Conservation (phyloP, 2,888 invertebrate genomes). For the Macrostomum cliftonense region DNA sequence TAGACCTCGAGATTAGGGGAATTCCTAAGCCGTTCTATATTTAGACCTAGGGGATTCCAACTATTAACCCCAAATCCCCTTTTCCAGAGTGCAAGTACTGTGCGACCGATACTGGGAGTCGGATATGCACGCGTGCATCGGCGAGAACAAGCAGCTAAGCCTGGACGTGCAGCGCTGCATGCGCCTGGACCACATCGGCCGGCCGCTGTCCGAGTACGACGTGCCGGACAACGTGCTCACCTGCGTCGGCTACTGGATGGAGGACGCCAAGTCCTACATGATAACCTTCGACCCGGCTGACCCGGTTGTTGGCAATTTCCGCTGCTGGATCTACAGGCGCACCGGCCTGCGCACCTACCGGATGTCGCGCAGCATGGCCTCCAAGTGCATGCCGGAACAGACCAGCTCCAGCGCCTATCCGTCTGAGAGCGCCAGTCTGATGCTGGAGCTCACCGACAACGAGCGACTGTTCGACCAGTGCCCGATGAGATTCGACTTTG, state of each 20-base stretch:
- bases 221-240: conserved; percentile 72
- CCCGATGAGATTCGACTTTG: conserved; percentile 90
- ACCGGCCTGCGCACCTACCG: conserved; percentile 24
- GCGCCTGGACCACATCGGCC: conserved; percentile 79
- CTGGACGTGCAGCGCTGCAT: conserved; percentile 88
- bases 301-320: conserved; percentile 45
- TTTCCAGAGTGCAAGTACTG: too few species aligned
- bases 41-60: too few species aligned
- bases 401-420: conserved; percentile 70
- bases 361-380: conserved; percentile 68
- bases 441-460: conserved; percentile 70
- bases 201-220: conserved; percentile 50
- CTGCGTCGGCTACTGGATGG: conserved; percentile 92
- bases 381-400: conserved; percentile 71
- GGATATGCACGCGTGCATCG: conserved; percentile 54
- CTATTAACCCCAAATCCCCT: too few species aligned
- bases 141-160: conserved; percentile 45
- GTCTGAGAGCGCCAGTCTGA: conserved; percentile 66
- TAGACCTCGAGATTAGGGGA: too few species aligned
- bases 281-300: conserved; percentile 88
- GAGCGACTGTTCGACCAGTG: conserved; percentile 75
- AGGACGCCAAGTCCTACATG: conserved; percentile 82
- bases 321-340: conserved; percentile 11
- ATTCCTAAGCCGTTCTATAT: too few species aligned
- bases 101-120: neutral